A percentile compares a stretch with the other conserved stretches of the same genome.
These are phyloP conservation scores for Stigmatopora argus DNA, from an alignment of 2,113 vertebrate species.

Conservation along the genomic window DNA sequence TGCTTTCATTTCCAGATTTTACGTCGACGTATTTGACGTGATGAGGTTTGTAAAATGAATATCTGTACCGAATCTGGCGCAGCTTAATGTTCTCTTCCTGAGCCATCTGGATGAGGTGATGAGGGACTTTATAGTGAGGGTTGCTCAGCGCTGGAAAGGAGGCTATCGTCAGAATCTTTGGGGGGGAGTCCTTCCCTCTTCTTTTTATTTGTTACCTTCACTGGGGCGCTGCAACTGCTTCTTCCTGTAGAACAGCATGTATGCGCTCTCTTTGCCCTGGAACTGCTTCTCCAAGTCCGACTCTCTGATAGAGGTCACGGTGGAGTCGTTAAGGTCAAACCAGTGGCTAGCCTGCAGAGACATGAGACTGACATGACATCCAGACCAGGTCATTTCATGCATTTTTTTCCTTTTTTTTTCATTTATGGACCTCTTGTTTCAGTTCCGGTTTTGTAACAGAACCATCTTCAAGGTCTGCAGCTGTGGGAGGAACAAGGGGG, in stretches of 20 bases:
- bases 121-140: slow-evolving; percentile 79
- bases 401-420: neutral
- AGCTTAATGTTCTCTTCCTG: slow-evolving; percentile 77
- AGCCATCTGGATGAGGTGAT: slow-evolving; percentile 79
- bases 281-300: slow-evolving; percentile 89
- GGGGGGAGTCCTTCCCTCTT: neutral
- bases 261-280: slow-evolving; percentile 95
- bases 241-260: slow-evolving; percentile 97
- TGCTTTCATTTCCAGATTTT: neutral
- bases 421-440: slow-evolving; percentile 37
- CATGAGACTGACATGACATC: slow-evolving; percentile 8
- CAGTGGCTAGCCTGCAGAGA: slow-evolving; percentile 72
- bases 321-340: slow-evolving; percentile 93
- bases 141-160: slow-evolving; percentile 77
- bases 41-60: neutral
- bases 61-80: slow-evolving; percentile 75
- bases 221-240: slow-evolving; percentile 76
- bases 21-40: neutral
- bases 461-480: slow-evolving; percentile 1
- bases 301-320: slow-evolving; percentile 83
- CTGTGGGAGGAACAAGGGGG: slow-evolving; percentile 21
- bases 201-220: slow-evolving; percentile 71
- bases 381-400: neutral
- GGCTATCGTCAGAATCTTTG: neutral
- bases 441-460: slow-evolving; percentile 23